Evolutionary conservation across 2,113 vertebrate species (phyloP).

Genomic region (Sceloporus undulatus): DNA sequence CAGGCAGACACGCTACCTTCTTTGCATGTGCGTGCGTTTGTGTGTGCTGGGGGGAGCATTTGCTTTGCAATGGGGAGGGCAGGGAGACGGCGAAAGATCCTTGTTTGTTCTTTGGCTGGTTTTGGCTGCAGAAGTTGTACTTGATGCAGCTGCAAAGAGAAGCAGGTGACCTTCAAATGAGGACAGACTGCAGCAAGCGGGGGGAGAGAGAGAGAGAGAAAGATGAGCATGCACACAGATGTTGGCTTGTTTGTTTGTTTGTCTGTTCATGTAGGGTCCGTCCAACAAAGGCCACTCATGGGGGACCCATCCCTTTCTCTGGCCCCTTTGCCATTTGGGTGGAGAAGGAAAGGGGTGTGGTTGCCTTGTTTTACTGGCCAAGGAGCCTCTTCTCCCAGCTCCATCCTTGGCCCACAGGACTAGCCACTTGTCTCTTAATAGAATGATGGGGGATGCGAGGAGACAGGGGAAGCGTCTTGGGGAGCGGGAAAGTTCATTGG

Average conservation of each 20-base stretch:
- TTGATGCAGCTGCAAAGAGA: constrained; percentile 6
- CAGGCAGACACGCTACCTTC: too few species aligned
- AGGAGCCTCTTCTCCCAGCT: not conserved
- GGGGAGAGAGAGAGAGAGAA: not conserved
- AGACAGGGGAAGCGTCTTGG: too few species aligned
- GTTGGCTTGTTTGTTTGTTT: not conserved
- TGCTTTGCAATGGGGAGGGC: too few species aligned
- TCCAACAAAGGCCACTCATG: not conserved
- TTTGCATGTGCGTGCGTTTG: too few species aligned
- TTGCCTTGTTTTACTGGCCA: too few species aligned
- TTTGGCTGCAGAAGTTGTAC: not conserved
- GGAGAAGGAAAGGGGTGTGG: not conserved
- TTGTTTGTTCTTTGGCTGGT: not conserved
- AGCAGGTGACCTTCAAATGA: constrained; percentile 8
- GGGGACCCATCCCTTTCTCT: not conserved
- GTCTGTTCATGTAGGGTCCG: not conserved
- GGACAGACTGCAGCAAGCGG: not conserved
- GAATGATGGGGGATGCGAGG: too few species aligned
- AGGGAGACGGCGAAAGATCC: not conserved
- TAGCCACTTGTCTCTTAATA: too few species aligned
- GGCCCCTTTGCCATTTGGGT: not conserved
- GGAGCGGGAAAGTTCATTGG: too few species aligned
- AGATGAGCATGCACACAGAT: too few species aligned
- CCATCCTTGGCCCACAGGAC: not conserved
- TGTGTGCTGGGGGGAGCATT: too few species aligned